Base-by-base conservation (phyloP, 37 sponge, comb jelly and placozoan species). In the Axinella damicornis region DNA sequence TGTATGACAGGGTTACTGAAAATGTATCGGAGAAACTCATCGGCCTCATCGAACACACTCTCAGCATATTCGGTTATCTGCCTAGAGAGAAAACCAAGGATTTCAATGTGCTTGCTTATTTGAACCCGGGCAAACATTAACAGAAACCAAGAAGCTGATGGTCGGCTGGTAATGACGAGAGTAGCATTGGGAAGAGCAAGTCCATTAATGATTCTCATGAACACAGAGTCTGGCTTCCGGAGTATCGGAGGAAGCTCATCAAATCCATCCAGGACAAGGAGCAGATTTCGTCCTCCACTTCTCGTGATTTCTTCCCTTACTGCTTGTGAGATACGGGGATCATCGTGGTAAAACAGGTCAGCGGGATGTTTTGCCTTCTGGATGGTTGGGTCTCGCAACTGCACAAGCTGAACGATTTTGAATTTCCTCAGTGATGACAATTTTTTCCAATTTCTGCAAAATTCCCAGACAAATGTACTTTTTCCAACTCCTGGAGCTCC, bases 391-490 rank as follows among this genome's bases (percentile, higher is more conserved):
- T 69, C 69, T 11, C 69, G 69, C 32, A 69, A 36, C 69, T 69
- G 69, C 1, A 69, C 22, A 4, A 69, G 69, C 36, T 38, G 69
- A 33, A 69, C 69, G 22, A 69, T 33, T 2, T 36, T 6, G 16
- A 69, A 69, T 17, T 5, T 33, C 22, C 24, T 30, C 27, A 66
- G 22, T 28, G 33, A 16, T 24, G 27, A 17, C 2, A 66, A 66
- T 18, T 66, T 30, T n/a, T 66, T 28, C 67, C 67, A 66, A 2
- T 66, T 66, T 30, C 67, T n/a, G 2, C 36, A 69, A 4, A 69
- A 13, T 34, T 69, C 69, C 69, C 69, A 69, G 27, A 33, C 69
- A 33, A 69, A 69, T 12, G 69, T 69, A 69, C 69, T 69, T 69
- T 69, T 69, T 5, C 69, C 69, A 38, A 69, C 69, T 21, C 69